phyloP scores from a whole-genome alignment of 2,888 invertebrate species.

The Microctonus hyperodae region DNA sequence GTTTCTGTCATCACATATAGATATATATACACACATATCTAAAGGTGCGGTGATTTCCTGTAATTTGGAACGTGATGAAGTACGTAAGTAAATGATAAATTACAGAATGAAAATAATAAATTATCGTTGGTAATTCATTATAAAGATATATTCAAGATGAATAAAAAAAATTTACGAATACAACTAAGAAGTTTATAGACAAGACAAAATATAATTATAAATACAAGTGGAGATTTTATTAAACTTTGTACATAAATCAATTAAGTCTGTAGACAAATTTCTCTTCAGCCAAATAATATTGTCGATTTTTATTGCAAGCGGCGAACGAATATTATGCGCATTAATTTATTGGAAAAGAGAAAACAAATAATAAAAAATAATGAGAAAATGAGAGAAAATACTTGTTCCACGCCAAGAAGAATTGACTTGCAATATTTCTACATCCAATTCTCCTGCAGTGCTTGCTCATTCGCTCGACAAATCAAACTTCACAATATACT shows the following conservation, averaged over 20 bases:
- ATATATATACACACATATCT: too few relatives aligned
- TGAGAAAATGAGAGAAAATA: slow-evolving; percentile 10
- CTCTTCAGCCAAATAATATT: too few relatives aligned
- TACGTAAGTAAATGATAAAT: slow-evolving; percentile 27
- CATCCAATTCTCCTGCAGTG: neutral
- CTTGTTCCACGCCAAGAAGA: neutral
- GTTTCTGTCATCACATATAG: neutral
- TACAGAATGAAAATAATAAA: slow-evolving; percentile 4
- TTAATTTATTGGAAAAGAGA: slow-evolving; percentile 47
- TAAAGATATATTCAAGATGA: neutral
- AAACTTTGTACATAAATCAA: too few relatives aligned
- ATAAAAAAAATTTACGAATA: neutral
- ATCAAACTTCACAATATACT: slow-evolving; percentile 23
- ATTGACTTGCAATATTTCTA: slow-evolving; percentile 5
- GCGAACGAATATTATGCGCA: too few relatives aligned
- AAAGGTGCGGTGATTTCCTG: slow-evolving; percentile 32
- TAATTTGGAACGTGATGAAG: slow-evolving; percentile 40
- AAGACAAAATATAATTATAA: slow-evolving; percentile 16
- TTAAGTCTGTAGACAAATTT: too few relatives aligned
- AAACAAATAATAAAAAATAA: neutral
- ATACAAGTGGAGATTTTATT: slow-evolving; percentile 38
- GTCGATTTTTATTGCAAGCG: too few relatives aligned
- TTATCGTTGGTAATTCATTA: neutral
- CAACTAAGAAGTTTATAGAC: too few relatives aligned
- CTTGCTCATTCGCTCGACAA: slow-evolving; percentile 3